Conservation (phyloP, 2,797 vertebrate genomes). For the Myotis myotis region DNA sequence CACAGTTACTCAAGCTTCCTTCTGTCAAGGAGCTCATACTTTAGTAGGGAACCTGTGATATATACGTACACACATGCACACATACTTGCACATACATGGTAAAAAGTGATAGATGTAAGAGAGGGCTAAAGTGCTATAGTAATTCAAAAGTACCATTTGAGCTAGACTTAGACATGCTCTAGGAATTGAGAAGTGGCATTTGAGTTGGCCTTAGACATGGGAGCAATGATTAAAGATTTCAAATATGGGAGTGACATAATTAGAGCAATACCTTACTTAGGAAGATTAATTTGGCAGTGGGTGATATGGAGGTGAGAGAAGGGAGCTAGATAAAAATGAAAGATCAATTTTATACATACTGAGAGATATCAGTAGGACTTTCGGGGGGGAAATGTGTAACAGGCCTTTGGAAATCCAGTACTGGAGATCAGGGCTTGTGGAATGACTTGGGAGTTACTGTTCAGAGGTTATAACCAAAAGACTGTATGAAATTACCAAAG, state of each 20-base stretch:
- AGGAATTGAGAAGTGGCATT: not conserved
- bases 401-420: not conserved
- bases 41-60: not conserved
- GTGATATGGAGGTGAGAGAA: conserved; percentile 9
- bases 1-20: not conserved
- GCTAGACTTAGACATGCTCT: not conserved
- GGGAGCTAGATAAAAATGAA: not conserved
- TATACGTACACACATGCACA: not conserved
- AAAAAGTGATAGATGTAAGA: not conserved
- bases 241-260: not conserved
- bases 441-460: not conserved
- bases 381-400: not conserved
- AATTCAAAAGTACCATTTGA: conserved; percentile 30
- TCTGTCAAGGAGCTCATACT: not conserved
- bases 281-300: conserved; percentile 17
- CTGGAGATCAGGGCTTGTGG: not conserved
- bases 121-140: not conserved
- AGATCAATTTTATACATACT: not conserved
- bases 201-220: not conserved
- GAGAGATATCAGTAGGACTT: not conserved
- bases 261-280: not conserved
- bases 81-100: not conserved
- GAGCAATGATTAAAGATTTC: not conserved
- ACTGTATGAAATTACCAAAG: conserved; percentile 1
- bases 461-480: not conserved